Conservation (phyloP, 2,113 vertebrate genomes). For the Phoenicopterus ruber region DNA sequence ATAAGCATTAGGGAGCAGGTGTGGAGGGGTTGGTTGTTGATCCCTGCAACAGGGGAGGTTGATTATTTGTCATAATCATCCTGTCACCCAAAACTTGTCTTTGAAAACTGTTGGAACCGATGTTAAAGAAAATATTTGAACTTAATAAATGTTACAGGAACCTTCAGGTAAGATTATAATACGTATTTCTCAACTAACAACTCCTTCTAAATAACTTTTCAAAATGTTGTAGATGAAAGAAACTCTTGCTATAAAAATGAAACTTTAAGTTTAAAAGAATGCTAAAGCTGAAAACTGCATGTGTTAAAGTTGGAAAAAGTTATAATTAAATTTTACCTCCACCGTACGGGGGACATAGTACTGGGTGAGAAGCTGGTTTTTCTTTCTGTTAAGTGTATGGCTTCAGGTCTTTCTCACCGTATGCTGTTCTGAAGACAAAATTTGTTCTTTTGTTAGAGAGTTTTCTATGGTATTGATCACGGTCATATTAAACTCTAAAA, state of each 20-base stretch:
- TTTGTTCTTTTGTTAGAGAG: neutral
- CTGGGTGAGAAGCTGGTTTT: neutral
- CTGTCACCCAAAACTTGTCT: neutral
- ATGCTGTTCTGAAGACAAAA: neutral
- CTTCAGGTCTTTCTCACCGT: neutral
- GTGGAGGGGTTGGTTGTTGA: neutral
- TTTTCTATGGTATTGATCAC: neutral
- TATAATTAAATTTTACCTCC: neutral
- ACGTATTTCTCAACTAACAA: neutral
- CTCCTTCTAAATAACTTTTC: neutral
- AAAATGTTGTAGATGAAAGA: neutral
- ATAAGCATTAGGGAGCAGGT: neutral
- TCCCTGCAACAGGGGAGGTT: neutral
- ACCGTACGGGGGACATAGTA: neutral
- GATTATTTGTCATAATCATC: neutral
- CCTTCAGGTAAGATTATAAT: neutral
- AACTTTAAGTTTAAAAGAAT: neutral
- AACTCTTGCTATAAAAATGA: neutral
- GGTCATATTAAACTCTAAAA: neutral
- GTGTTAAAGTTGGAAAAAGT: neutral
- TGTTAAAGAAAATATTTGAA: neutral
- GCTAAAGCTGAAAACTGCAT: neutral
- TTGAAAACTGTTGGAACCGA: neutral
- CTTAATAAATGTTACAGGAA: neutral
- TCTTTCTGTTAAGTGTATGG: neutral